Conservation (phyloP, 2,888 invertebrate species). For the Volucella bombylans region DNA sequence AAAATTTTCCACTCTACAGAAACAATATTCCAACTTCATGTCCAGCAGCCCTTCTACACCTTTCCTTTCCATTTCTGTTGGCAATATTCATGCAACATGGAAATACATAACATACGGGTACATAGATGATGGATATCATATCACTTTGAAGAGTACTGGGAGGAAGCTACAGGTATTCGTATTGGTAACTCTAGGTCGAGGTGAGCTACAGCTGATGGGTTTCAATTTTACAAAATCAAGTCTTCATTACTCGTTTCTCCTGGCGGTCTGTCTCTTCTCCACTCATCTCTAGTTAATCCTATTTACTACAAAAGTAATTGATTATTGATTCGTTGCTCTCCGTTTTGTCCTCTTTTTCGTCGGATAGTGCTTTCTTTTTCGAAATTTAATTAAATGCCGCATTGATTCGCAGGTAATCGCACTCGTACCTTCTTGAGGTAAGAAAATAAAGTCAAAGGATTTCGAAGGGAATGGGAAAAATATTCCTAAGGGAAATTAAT, state of each 20-base stretch:
- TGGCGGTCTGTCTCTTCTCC: not conserved
- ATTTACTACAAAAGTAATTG: constrained; percentile 61
- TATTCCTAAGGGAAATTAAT: constrained; percentile 66
- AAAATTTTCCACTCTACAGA: constrained; percentile 9
- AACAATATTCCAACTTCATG: not conserved
- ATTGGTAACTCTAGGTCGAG: no score
- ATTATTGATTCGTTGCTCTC: constrained; percentile 61
- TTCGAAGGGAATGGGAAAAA: not conserved
- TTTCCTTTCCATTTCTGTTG: not conserved
- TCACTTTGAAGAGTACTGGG: no score
- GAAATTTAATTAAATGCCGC: constrained; percentile 36
- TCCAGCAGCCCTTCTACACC: not conserved
- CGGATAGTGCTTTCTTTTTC: constrained; percentile 10
- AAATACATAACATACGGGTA: no score
- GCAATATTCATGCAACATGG: not conserved
- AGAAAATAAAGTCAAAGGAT: constrained; percentile 23
- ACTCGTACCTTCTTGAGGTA: constrained; percentile 58
- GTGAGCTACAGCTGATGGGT: no score
- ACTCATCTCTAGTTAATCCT: constrained; percentile 53
- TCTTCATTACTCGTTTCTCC: no score
- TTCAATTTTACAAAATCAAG: no score
- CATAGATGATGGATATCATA: no score
- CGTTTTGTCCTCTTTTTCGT: constrained; percentile 12
- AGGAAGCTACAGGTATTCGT: no score
- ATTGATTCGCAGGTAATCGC: constrained; percentile 61